A percentile compares a stretch with the other conserved stretches of the same genome.
Evolutionary conservation across 1,140 invertebrate species (phyloP).

Genomic region (Diabrotica undecimpunctata): DNA sequence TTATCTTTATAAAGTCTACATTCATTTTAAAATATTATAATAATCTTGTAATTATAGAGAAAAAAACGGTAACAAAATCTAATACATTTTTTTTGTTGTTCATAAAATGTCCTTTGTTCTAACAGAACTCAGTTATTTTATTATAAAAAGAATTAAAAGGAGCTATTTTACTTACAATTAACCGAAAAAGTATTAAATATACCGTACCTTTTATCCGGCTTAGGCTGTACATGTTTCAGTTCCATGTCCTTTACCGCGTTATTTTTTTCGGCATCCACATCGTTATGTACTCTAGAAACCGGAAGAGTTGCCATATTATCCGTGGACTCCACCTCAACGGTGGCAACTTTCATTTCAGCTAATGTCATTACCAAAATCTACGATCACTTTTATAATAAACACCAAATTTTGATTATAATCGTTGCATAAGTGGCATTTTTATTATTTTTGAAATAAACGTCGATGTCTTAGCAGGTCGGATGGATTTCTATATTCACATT

Average conservation of each 20-base stretch:
- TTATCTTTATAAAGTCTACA: too few species aligned
- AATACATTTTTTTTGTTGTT: too few species aligned
- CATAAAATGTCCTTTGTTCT: too few species aligned
- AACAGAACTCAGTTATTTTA: too few species aligned
- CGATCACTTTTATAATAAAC: not conserved
- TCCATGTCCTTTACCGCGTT: constrained; percentile 83
- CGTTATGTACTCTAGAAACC: constrained; percentile 50
- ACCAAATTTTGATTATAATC: not conserved
- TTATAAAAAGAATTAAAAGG: too few species aligned
- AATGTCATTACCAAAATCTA: not conserved
- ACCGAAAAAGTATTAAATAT: too few species aligned
- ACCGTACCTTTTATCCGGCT: constrained; percentile 71
- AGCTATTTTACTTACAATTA: too few species aligned
- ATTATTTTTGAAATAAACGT: not conserved
- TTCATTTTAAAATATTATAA: too few species aligned
- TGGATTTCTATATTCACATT: not conserved
- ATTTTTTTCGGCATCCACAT: constrained; percentile 53
- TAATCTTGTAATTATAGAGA: too few species aligned
- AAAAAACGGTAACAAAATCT: too few species aligned
- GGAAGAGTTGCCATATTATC: constrained; percentile 84
- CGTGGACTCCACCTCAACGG: constrained; percentile 74
- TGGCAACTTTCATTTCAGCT: constrained; percentile 70
- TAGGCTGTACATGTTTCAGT: constrained; percentile 75
- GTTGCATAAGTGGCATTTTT: not conserved
- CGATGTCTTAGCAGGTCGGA: not conserved